These are phyloP conservation scores for Hippoglossus hippoglossus DNA, from an alignment of 2,797 vertebrate genomes.

Conservation along the genomic window DNA sequence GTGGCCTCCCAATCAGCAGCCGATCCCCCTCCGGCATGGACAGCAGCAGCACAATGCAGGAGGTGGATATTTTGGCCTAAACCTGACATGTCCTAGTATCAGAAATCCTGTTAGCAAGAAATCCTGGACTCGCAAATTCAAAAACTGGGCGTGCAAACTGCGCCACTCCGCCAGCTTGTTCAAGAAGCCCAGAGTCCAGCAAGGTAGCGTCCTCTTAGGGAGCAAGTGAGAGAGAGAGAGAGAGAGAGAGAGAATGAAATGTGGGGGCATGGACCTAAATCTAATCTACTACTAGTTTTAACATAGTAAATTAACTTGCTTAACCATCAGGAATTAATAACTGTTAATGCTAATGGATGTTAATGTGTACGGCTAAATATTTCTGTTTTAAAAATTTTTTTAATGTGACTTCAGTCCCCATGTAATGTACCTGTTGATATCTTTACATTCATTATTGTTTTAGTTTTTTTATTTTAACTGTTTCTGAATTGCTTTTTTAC, in stretches of 20 bases:
- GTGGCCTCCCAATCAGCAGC: conserved; percentile 84
- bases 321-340: conserved; percentile 69
- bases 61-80: conserved; percentile 99
- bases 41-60: conserved; percentile 90
- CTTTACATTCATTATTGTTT: conserved; percentile 74
- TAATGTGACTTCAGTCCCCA: conserved; percentile 65
- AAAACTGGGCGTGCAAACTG: conserved; percentile 97
- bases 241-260: conserved; percentile 74
- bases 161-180: conserved; percentile 96
- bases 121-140: conserved; percentile 97
- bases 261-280: conserved; percentile 78
- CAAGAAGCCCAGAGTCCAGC: conserved; percentile 94
- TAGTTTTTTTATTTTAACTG: conserved; percentile 4
- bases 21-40: conserved; percentile 82
- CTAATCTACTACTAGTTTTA: conserved; percentile 81
- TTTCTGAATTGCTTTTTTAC: conserved; percentile 41
- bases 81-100: conserved; percentile 99
- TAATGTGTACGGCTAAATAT: conserved; percentile 60
- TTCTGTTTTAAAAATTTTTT: conserved; percentile 55
- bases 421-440: conserved; percentile 72
- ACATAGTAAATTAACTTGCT: conserved; percentile 75
- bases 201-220: conserved; percentile 94
- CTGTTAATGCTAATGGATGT: conserved; percentile 64
- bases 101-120: conserved; percentile 98
- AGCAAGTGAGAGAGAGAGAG: conserved; percentile 73